phyloP scores from a whole-genome alignment of 2,113 vertebrate genomes.

The Aphyosemion australe region DNA sequence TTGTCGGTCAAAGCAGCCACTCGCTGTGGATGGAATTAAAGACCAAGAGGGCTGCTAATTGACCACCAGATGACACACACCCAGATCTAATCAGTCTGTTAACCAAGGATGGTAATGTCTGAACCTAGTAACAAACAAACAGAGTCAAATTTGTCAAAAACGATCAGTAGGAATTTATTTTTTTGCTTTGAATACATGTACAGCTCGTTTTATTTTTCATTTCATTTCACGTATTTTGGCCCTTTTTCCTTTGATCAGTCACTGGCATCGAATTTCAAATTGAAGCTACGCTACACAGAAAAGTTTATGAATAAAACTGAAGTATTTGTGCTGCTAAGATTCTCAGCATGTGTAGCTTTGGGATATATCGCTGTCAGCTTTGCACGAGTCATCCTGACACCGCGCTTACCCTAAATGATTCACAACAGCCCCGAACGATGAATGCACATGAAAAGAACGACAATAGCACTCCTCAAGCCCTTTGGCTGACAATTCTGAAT shows the following conservation, averaged over 20 bases:
- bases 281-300: constrained; percentile 20
- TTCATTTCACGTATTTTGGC: constrained; percentile 33
- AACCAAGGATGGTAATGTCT: neutral
- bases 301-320: constrained; percentile 15
- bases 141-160: constrained; percentile 71
- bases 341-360: constrained; percentile 32
- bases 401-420: constrained; percentile 20
- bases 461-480: constrained; percentile 31
- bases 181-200: constrained; percentile 76
- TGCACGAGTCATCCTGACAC: constrained; percentile 28
- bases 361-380: constrained; percentile 26
- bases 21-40: no score
- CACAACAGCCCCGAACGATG: constrained; percentile 17
- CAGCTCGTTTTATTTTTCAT: constrained; percentile 52
- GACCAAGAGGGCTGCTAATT: no score
- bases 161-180: constrained; percentile 81
- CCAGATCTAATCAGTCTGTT: no score
- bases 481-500: constrained; percentile 28
- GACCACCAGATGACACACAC: no score
- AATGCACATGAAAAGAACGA: constrained; percentile 20
- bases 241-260: constrained; percentile 50
- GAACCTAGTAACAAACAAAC: constrained; percentile 30
- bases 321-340: constrained; percentile 31
- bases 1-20: no score
- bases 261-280: constrained; percentile 49